These are phyloP conservation scores for Bergia sp. DNA, from an alignment of 92 coral and sea anemone species.

Conservation along the genomic window DNA sequence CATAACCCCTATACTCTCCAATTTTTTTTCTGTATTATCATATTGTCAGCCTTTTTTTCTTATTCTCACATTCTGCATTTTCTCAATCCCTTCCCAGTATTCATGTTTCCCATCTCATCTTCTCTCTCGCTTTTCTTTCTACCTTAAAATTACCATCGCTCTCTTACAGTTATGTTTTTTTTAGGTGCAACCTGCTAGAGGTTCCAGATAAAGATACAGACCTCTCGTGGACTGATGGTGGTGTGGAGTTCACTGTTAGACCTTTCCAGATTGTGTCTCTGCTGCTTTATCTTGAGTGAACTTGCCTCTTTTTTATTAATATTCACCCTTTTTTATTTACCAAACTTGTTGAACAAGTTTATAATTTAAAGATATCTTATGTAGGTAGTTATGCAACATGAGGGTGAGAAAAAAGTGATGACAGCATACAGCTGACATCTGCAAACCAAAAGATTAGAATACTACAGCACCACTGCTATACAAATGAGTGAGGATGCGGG, in stretches of 20 bases:
- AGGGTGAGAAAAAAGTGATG: too few species aligned
- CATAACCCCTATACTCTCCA: too few species aligned
- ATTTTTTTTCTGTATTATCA: too few species aligned
- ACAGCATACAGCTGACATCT: too few species aligned
- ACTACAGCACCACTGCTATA: too few species aligned
- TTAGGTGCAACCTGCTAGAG: conserved; percentile 91
- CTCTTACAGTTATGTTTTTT: neutral
- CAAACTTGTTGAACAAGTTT: neutral
- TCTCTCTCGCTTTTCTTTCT: neutral
- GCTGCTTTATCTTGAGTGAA: conserved; percentile 54
- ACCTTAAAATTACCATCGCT: neutral
- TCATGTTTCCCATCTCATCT: neutral
- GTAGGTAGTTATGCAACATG: too few species aligned
- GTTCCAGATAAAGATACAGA: conserved; percentile 57
- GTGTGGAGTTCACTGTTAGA: conserved; percentile 67
- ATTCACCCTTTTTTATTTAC: neutral
- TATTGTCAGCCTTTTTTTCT: too few species aligned
- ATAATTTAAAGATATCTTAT: too few species aligned
- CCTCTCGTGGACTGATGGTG: conserved; percentile 67
- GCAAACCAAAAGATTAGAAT: too few species aligned
- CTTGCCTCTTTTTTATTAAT: neutral
- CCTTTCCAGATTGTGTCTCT: conserved; percentile 88
- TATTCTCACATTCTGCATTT: too few species aligned
- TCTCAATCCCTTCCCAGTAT: neutral
- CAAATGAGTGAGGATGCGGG: too few species aligned